Percentiles rank a stretch among this genome's conserved stretches.
These are phyloP conservation scores for Camponotus fellah DNA, from an alignment of 2,888 invertebrate species.

Conservation along the genomic window DNA sequence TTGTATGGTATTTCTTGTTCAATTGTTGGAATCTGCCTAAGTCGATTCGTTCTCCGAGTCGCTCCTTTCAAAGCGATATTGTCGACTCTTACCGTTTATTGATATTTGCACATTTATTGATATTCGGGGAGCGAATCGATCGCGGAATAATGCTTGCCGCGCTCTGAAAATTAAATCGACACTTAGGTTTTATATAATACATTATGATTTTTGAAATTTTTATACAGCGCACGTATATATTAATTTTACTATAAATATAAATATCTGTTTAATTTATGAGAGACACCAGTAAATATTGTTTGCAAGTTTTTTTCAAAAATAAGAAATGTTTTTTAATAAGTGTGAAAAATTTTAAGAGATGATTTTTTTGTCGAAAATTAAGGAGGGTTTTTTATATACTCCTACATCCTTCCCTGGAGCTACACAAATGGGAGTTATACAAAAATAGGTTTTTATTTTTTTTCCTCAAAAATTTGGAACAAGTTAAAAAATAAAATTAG, in stretches of 20 bases:
- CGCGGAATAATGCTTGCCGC: background rate
- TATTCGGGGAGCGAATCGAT: background rate
- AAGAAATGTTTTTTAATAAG: background rate
- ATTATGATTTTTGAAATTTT: background rate
- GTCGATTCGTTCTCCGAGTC: conserved; percentile 52
- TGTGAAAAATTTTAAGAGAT: no score
- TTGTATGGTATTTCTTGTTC: conserved; percentile 73
- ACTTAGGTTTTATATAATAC: background rate
- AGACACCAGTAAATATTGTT: background rate
- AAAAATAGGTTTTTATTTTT: no score
- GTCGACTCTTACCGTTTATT: conserved; percentile 41
- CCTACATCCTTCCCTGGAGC: no score
- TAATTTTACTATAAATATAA: background rate
- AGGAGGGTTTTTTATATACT: no score
- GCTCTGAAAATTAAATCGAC: background rate
- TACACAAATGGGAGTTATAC: no score
- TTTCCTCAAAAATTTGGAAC: no score
- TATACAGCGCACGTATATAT: background rate
- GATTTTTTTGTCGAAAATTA: no score
- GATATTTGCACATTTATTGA: conserved; percentile 48
- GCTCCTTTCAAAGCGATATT: conserved; percentile 32
- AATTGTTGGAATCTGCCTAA: conserved; percentile 69
- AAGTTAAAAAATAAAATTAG: no score
- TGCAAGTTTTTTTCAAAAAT: background rate
- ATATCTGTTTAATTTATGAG: background rate